phyloP scores from a whole-genome alignment of 2,113 vertebrate genomes.

The Bettongia penicillata region DNA sequence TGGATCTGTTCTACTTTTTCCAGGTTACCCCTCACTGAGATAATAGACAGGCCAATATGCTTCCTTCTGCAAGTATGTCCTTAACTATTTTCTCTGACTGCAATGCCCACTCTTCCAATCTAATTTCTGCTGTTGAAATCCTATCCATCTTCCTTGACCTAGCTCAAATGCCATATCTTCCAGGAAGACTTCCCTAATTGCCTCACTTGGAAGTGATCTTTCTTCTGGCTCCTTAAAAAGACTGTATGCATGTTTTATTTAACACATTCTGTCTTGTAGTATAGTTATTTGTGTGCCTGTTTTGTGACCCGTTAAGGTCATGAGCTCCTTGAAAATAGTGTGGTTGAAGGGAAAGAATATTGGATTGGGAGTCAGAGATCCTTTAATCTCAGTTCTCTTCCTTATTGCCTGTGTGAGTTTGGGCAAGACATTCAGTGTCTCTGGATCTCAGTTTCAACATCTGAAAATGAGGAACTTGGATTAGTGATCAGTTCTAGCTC shows the following conservation, averaged over 20 bases:
- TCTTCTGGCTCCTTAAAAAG: neutral
- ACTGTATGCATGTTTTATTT: neutral
- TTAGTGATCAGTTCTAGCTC: neutral
- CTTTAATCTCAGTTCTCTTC: neutral
- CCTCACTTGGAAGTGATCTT: neutral
- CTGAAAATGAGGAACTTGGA: neutral
- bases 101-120: too few species aligned
- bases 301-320: neutral
- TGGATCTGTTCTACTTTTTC: neutral
- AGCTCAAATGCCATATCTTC: neutral
- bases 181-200: neutral
- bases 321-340: neutral
- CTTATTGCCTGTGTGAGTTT: neutral
- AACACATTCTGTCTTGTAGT: neutral
- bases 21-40: neutral
- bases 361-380: neutral
- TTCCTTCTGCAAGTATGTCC: neutral
- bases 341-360: neutral
- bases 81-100: neutral
- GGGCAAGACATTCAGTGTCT: neutral
- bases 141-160: neutral
- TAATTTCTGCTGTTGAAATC: neutral
- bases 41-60: neutral
- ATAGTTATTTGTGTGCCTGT: neutral
- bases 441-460: neutral